These are phyloP conservation scores for Prunella fulvescens DNA, from an alignment of 2,113 vertebrate species.

Conservation along the genomic window DNA sequence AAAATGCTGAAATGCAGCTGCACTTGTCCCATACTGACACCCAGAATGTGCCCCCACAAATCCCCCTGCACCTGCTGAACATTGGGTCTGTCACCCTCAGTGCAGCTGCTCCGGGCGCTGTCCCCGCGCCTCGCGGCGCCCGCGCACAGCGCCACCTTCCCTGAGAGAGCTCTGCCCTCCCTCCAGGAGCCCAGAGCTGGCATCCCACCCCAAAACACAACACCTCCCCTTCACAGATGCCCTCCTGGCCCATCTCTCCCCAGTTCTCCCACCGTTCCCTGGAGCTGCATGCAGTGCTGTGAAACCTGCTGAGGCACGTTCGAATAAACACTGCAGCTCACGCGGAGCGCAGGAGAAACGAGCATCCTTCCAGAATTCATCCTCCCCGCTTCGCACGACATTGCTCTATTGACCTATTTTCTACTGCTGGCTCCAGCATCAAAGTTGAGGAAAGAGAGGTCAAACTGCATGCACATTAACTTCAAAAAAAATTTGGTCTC, in stretches of 20 bases:
- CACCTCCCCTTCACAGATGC: background rate
- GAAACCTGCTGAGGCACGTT: background rate
- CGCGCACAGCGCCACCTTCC: background rate
- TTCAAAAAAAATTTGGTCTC: background rate
- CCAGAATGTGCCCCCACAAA: background rate
- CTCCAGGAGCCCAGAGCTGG: background rate
- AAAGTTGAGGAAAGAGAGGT: background rate
- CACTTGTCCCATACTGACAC: background rate
- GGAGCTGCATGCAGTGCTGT: background rate
- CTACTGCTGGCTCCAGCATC: background rate
- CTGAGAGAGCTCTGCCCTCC: background rate
- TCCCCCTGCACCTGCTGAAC: background rate
- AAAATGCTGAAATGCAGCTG: background rate
- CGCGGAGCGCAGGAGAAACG: background rate
- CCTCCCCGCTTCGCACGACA: background rate
- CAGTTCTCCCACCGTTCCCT: background rate
- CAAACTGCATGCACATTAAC: background rate
- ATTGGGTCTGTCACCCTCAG: background rate
- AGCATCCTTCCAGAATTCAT: constrained; percentile 30
- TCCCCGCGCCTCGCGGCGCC: background rate
- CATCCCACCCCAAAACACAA: background rate
- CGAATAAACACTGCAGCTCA: background rate
- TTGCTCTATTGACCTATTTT: constrained; percentile 38
- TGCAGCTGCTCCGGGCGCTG: background rate
- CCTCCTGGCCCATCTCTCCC: background rate